Conservation (phyloP, 2,888 invertebrate species). For the Netelia melanura region DNA sequence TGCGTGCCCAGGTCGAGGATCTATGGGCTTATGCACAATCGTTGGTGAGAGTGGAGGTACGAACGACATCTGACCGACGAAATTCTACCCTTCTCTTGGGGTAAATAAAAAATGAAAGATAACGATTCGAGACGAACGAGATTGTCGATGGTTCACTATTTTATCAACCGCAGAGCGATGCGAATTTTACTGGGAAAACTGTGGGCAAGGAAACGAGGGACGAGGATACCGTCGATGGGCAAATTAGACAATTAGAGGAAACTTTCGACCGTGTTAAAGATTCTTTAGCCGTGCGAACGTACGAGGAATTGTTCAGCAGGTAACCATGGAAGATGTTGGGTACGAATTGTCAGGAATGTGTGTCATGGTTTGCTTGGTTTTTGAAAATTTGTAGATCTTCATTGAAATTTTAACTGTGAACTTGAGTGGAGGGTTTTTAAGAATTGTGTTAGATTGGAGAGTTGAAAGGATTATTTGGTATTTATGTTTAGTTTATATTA, state of each 20-base stretch:
- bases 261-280: conserved; percentile 83
- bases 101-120: background rate
- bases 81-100: conserved; percentile 6
- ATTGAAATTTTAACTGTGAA: too few species aligned
- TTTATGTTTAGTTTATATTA: background rate
- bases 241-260: conserved; percentile 82
- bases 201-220: conserved; percentile 64
- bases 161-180: conserved; percentile 71
- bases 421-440: too few species aligned
- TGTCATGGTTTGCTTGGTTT: background rate
- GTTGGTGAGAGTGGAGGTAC: conserved; percentile 85
- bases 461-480: background rate
- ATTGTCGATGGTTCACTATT: background rate
- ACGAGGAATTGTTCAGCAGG: conserved; percentile 85
- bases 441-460: background rate
- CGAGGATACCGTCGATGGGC: conserved; percentile 79
- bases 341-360: too few species aligned
- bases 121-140: background rate
- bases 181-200: conserved; percentile 59
- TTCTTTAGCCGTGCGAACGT: conserved; percentile 83
- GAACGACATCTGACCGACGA: conserved; percentile 45
- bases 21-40: conserved; percentile 84
- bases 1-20: conserved; percentile 84
- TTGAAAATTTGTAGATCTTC: background rate
- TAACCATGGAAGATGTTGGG: conserved; percentile 68